Evolutionary conservation across 2,113 vertebrate species (phyloP).

Genomic region (Gasterosteus nipponicus): DNA sequence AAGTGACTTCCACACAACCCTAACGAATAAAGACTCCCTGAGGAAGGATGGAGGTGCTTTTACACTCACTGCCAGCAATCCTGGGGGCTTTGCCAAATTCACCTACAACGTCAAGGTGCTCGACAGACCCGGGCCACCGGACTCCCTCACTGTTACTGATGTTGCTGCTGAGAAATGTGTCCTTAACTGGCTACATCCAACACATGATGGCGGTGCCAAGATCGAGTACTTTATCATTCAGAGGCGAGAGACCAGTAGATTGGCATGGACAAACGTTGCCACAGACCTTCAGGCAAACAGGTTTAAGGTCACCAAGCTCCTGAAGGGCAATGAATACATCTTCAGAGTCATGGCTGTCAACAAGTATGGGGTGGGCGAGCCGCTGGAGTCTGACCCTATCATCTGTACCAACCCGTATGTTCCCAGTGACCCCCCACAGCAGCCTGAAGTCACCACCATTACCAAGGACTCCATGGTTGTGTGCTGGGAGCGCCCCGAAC

Average conservation of each 20-base stretch:
- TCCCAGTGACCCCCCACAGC: slow-evolving; percentile 90
- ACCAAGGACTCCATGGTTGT: slow-evolving; percentile 98
- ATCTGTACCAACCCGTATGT: slow-evolving; percentile 93
- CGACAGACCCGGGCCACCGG: slow-evolving; percentile 95
- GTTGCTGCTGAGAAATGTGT: slow-evolving; percentile 95
- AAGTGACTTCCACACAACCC: slow-evolving; percentile 90
- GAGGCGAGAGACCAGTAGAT: slow-evolving; percentile 95
- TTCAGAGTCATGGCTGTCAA: slow-evolving; percentile 99
- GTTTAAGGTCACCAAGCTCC: slow-evolving; percentile 94
- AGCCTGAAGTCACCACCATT: slow-evolving; percentile 93
- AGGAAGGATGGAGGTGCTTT: slow-evolving; percentile 92
- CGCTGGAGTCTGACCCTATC: slow-evolving; percentile 90
- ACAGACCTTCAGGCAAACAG: slow-evolving; percentile 93
- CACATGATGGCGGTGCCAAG: slow-evolving; percentile 94
- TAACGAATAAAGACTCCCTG: slow-evolving; percentile 91
- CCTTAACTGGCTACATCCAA: slow-evolving; percentile 93
- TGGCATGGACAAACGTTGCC: slow-evolving; percentile 96
- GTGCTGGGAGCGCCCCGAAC: slow-evolving; percentile 96
- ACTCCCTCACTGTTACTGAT: slow-evolving; percentile 89
- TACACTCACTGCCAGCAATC: slow-evolving; percentile 92
- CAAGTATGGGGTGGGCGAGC: slow-evolving; percentile 95
- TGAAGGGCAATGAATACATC: slow-evolving; percentile 97
- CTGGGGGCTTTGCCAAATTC: slow-evolving; percentile 96
- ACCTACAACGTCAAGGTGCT: slow-evolving; percentile 95
- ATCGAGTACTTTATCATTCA: slow-evolving; percentile 96